These are phyloP conservation scores for Triops cancriformis DNA, from an alignment of 1,140 invertebrate species.

Conservation along the genomic window DNA sequence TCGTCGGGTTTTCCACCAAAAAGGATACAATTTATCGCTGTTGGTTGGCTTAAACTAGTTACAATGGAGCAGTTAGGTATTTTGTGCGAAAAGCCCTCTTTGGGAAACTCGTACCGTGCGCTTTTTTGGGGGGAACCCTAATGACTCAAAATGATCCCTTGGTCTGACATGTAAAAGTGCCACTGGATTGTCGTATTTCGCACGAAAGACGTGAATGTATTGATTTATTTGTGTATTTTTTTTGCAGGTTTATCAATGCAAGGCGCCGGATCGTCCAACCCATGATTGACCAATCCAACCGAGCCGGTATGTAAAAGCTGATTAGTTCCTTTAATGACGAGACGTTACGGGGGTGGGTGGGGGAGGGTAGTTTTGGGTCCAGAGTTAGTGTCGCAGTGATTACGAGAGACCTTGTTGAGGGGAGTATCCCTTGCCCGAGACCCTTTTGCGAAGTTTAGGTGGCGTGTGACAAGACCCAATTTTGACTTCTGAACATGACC, in stretches of 20 bases:
- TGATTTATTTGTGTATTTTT: slow-evolving; percentile 29
- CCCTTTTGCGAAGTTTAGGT: neutral
- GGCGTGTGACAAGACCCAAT: slow-evolving; percentile 1
- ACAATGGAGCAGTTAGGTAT: neutral
- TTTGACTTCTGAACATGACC: neutral
- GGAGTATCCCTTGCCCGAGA: neutral
- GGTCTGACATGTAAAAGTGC: neutral
- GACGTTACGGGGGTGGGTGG: neutral
- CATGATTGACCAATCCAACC: slow-evolving; percentile 95
- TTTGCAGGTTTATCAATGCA: slow-evolving; percentile 88
- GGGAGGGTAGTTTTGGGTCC: neutral
- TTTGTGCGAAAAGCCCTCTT: slow-evolving; percentile 12
- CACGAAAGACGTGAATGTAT: neutral
- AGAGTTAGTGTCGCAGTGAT: neutral
- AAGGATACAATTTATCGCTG: neutral
- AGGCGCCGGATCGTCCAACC: slow-evolving; percentile 94
- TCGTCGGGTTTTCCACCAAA: neutral
- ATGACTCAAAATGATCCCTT: too few species aligned
- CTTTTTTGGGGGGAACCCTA: too few species aligned
- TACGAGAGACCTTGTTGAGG: neutral
- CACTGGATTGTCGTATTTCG: neutral
- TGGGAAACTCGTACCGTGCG: too few species aligned
- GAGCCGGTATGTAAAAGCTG: slow-evolving; percentile 62
- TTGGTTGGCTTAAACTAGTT: neutral
- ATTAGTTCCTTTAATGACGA: neutral